Base-by-base conservation (phyloP, 1,140 invertebrate genomes). In the Drosophila trapezifrons region DNA sequence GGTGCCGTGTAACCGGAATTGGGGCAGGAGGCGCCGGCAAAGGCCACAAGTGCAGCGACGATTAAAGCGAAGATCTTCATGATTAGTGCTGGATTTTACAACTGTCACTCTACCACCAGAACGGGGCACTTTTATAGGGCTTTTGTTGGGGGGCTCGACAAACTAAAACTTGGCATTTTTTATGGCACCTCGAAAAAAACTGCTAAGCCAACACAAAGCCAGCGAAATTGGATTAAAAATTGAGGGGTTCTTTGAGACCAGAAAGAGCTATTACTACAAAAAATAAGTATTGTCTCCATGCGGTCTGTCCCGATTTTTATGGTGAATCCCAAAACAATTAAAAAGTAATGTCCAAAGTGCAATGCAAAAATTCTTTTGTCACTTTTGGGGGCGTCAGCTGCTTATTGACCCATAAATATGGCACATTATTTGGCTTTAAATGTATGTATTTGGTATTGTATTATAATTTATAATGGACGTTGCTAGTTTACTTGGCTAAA, bases 51-150 rank as follows among this genome's bases (percentile, higher is more conserved):
- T 2, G 66, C 40, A 9, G 45, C 18, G 9, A 81, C 5, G 12
- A 75, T 46, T n/a, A 80, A 40, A 42, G 47, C 58, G 0, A 55
- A 32, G 40, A 65, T 51, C 49, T 80, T 62, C 83, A 87, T 87
- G 38, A 18, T 76, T 13, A 67, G 22, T 13, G 43, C 6, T 18
- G 15, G 20, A 13, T 38, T 29, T 35, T 8, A 17, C 29, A 65
- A 76, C 72, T 76, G 46, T 38, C 18, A 12, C 9, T 52, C 40
- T 18, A 10, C 0, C 15, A 2, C 3, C 18, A n/a, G 4, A 4
- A 4, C 0, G 25, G 1, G 18, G 4, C 18, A 42, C 10, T 67
- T 17, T 76, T 76, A 76, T 76, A 76, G 46, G 13, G 13, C 1
- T 10, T 25, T 25, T 7, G 2, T 10, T 5, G 17, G 29, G 29